Base-by-base conservation (phyloP, 2,797 vertebrate genomes). In the Molossus alvarezi region DNA sequence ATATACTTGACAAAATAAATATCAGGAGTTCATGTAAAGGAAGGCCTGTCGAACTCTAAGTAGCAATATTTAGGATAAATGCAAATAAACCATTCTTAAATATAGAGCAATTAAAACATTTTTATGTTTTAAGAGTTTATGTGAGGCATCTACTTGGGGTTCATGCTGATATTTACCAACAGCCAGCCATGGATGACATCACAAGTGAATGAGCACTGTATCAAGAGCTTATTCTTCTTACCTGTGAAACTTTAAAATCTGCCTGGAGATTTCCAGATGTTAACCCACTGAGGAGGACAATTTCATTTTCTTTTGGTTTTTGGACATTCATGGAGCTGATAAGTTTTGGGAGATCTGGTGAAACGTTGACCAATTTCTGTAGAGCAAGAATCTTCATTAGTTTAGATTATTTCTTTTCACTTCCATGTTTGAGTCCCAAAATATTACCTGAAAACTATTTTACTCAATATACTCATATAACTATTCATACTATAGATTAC, bases 301-400 rank as follows among this genome's bases (percentile, higher is more conserved):
- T 99, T 98, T 99, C 99, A 92, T 99, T 99, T 98, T 99, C 99
- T 97, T 99, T 99, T 6, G 99, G 99, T 90, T 99, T 99, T 95
- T 99, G 99, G 88, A 99, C 98, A 0, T 99, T 99, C 98, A 99
- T 98, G 0, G 99, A 99, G 96, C 98, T 99, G 97, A 99, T 99
- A 67, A 99, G 98, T 97, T 99, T 99, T 97, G 99, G 99, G 97
- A 99, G 98, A 95, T 99, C 99, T 96, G 99, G 99, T 86, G 99
- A 99, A 92, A 99, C 97, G 0, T 97, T 99, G 94, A 99, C 98
- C 98, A 99, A 84, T 98, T 99, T 99, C 99, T 99, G 98, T 80
- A 97, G 79, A 10, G 58, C 0, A 91, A 98, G 92, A 98, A 91
- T 77, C 7, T 53, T 77, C 33, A 25, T 95, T 95, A 96, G 72